These are phyloP conservation scores for Oreochromis tanganicae DNA, from an alignment of 2,113 vertebrate species.

Conservation along the genomic window DNA sequence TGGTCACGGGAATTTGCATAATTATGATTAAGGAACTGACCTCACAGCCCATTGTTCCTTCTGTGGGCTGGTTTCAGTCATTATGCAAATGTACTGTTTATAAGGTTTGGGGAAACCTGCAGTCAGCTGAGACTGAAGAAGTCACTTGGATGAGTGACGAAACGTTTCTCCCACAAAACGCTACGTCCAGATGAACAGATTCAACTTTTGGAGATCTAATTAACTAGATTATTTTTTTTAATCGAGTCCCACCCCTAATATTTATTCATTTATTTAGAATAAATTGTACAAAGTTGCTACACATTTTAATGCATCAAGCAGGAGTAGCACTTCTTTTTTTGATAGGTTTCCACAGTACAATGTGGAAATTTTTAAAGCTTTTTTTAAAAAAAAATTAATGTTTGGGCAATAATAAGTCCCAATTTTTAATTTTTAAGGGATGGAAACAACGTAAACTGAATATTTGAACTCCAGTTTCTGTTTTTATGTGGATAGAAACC, in stretches of 20 bases:
- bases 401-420: not conserved
- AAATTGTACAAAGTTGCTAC: not conserved
- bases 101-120: too few relatives aligned
- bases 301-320: not conserved
- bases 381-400: accelerated
- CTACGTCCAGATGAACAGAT: too few relatives aligned
- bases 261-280: not conserved
- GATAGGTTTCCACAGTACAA: not conserved
- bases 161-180: too few relatives aligned
- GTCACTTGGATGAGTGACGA: too few relatives aligned
- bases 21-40: too few relatives aligned
- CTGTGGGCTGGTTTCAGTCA: too few relatives aligned
- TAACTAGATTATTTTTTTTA: not conserved
- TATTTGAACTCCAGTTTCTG: not conserved
- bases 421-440: not conserved
- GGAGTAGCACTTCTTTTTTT: not conserved
- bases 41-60: too few relatives aligned
- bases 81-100: too few relatives aligned
- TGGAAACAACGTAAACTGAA: not conserved
- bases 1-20: too few relatives aligned
- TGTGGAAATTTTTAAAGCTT: accelerated
- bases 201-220: too few relatives aligned
- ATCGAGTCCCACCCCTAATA: not conserved
- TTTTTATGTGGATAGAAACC: not conserved
- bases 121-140: too few relatives aligned